Percentiles rank a stretch among this genome's conserved stretches.
phyloP scores from a whole-genome alignment of 1,140 invertebrate genomes.

The Macrotrachela quadricornifera region DNA sequence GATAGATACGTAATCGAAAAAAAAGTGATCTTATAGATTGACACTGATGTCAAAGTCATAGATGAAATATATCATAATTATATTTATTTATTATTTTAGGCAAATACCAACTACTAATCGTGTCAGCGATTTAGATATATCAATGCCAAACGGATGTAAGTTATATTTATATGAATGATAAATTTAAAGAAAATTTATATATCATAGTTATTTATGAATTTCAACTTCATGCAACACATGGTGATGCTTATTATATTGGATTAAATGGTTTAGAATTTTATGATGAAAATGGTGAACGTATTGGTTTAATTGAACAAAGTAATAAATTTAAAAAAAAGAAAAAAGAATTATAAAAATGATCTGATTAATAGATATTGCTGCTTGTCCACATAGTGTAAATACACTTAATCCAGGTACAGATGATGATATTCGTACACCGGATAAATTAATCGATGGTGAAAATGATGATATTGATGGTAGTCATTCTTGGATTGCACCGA shows the following conservation, averaged over 20 bases:
- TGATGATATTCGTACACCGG: conserved; percentile 48
- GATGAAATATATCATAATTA: too few species aligned
- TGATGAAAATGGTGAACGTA: conserved; percentile 35
- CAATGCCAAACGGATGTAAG: conserved; percentile 41
- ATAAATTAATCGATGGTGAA: conserved; percentile 50
- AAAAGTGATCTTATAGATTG: too few species aligned
- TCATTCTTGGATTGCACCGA: conserved; percentile 57
- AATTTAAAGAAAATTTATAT: too few species aligned
- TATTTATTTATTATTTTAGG: too few species aligned
- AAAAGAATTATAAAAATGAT: conserved; percentile 5
- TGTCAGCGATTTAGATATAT: conserved; percentile 33
- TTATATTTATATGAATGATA: too few species aligned
- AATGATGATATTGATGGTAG: conserved; percentile 44
- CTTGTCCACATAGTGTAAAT: conserved; percentile 47
- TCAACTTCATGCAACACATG: conserved; percentile 53
- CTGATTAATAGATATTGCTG: conserved; percentile 45
- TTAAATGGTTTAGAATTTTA: conserved; percentile 54
- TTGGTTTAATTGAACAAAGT: not conserved
- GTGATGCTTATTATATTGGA: conserved; percentile 58
- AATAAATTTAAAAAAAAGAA: not conserved
- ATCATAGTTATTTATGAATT: conserved; percentile 47
- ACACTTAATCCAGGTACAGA: conserved; percentile 37
- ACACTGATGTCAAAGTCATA: too few species aligned
- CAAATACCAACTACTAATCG: too few species aligned
- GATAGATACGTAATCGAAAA: too few species aligned